Conservation (phyloP, 2,797 vertebrate genomes). For the Nyctibius grandis region DNA sequence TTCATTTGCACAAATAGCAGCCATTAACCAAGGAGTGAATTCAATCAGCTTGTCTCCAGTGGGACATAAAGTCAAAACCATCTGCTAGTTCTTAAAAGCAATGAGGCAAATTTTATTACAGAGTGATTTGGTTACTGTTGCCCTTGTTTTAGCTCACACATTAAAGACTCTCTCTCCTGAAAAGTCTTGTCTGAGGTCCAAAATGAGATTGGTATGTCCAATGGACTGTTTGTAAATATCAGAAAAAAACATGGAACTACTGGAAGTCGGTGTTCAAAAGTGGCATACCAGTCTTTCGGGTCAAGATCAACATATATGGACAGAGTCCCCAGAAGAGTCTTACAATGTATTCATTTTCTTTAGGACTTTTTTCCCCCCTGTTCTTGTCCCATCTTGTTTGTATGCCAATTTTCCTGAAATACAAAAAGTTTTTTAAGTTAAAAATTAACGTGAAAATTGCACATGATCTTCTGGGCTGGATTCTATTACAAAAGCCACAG, state of each 20-base stretch:
- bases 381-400: neutral
- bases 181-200: neutral
- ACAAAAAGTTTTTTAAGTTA: neutral
- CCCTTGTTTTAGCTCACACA: conserved; percentile 31
- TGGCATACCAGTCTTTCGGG: neutral
- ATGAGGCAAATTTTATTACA: conserved; percentile 66
- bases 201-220: neutral
- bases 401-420: neutral
- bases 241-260: neutral
- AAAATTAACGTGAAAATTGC: neutral
- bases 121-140: conserved; percentile 52
- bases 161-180: neutral
- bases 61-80: conserved; percentile 66
- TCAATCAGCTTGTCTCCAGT: conserved; percentile 60
- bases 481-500: neutral
- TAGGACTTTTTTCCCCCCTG: accelerated
- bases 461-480: neutral
- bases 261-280: neutral
- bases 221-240: neutral
- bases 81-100: conserved; percentile 65
- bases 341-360: neutral
- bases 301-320: neutral
- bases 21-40: conserved; percentile 55
- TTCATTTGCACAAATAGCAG: conserved; percentile 60
- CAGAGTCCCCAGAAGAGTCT: neutral